These are phyloP conservation scores for Crocidura indochinensis DNA, from an alignment of 2,797 vertebrate genomes.

Conservation along the genomic window DNA sequence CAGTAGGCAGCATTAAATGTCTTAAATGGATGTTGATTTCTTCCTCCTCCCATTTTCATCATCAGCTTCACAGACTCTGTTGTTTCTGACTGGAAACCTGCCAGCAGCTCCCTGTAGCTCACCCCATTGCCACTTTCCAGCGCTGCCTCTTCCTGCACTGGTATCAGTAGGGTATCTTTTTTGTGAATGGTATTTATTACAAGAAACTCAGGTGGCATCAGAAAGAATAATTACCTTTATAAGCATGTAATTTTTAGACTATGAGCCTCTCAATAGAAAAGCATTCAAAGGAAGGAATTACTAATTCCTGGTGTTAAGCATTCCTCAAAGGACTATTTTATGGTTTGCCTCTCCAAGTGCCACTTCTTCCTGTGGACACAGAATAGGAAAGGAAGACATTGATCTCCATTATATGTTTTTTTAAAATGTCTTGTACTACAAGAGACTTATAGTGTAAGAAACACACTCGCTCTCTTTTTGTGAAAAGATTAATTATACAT, in stretches of 20 bases:
- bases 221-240: constrained; percentile 70
- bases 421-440: background rate
- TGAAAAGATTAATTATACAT: constrained; percentile 21
- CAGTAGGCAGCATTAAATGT: constrained; percentile 28
- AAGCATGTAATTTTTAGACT: constrained; percentile 66
- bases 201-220: constrained; percentile 65
- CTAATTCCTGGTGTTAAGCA: constrained; percentile 62
- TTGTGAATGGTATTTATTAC: constrained; percentile 65
- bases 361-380: constrained; percentile 27
- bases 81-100: constrained; percentile 72
- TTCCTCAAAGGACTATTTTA: constrained; percentile 48
- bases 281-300: constrained; percentile 50
- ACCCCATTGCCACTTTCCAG: background rate
- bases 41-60: constrained; percentile 63
- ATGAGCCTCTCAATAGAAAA: constrained; percentile 57
- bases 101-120: background rate
- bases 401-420: background rate
- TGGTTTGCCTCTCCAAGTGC: background rate
- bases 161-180: constrained; percentile 57
- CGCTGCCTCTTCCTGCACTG: background rate
- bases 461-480: background rate
- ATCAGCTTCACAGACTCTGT: constrained; percentile 67
- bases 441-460: background rate
- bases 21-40: constrained; percentile 60
- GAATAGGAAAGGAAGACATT: too few species aligned